Percentiles rank a stretch among this genome's conserved stretches.
Conservation (phyloP, 2,888 invertebrate genomes). For the Drosophila tanythrix region DNA sequence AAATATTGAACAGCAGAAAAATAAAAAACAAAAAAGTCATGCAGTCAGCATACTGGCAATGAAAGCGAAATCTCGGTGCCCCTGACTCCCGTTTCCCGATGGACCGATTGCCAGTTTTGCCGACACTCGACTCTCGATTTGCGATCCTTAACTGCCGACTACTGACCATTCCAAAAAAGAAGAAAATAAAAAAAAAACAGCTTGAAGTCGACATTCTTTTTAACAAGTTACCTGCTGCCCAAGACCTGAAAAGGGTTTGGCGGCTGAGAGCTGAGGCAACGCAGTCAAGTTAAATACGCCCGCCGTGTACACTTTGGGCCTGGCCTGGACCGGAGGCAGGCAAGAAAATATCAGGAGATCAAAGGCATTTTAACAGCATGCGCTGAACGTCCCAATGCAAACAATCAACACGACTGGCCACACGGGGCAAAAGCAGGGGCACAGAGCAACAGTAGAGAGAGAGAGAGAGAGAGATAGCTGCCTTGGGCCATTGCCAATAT, state of each 20-base stretch:
- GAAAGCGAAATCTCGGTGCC: conserved; percentile 75
- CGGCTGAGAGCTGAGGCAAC: conserved; percentile 26
- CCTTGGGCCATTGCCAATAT: conserved; percentile 54
- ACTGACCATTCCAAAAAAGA: conserved; percentile 35
- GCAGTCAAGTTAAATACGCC: conserved; percentile 79
- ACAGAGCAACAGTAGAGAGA: not conserved
- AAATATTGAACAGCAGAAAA: conserved; percentile 59
- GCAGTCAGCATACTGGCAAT: conserved; percentile 54
- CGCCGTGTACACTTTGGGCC: conserved; percentile 69
- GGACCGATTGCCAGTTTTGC: conserved; percentile 26
- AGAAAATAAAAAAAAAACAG: conserved; percentile 27
- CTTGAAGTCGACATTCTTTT: conserved; percentile 77
- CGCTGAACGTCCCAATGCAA: conserved; percentile 75
- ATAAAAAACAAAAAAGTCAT: conserved; percentile 60
- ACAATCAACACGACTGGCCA: conserved; percentile 77
- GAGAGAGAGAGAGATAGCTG: conserved; percentile 15
- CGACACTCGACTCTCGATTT: conserved; percentile 42
- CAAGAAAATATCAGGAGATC: conserved; percentile 81
- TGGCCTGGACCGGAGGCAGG: conserved; percentile 31
- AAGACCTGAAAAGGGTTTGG: conserved; percentile 67
- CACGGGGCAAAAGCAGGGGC: conserved; percentile 34
- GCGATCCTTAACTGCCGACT: conserved; percentile 48
- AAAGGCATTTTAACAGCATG: conserved; percentile 80
- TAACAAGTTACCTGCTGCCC: conserved; percentile 71
- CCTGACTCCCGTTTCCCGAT: conserved; percentile 37